Percentiles rank a stretch among this genome's conserved stretches.
Conservation (phyloP, 2,797 vertebrate genomes). For the Sparidentex hasta region DNA sequence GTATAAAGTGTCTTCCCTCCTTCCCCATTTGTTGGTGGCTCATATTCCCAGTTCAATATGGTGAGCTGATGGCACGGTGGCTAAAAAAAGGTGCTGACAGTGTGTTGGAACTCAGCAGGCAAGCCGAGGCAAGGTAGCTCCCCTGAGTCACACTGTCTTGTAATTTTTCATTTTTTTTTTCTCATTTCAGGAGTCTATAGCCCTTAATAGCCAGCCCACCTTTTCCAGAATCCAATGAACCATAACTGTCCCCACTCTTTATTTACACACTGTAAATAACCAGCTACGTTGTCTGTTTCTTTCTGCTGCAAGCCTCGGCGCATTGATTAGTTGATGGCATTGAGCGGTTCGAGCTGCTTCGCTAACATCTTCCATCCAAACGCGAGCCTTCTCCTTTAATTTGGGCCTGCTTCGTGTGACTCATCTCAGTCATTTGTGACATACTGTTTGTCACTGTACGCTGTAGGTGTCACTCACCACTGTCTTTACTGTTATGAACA, state of each 20-base stretch:
- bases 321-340: not conserved
- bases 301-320: not conserved
- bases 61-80: constrained; percentile 51
- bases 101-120: constrained; percentile 49
- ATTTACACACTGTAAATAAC: constrained; percentile 16
- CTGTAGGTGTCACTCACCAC: not conserved
- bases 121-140: constrained; percentile 27
- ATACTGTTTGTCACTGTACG: not conserved
- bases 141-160: constrained; percentile 18
- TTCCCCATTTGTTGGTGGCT: constrained; percentile 32
- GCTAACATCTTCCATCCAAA: not conserved
- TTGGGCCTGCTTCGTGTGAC: not conserved
- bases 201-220: constrained; percentile 14
- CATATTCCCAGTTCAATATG: constrained; percentile 68
- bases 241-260: constrained; percentile 5
- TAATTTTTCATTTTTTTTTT: constrained; percentile 13
- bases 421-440: not conserved
- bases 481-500: not conserved
- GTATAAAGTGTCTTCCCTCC: constrained; percentile 20
- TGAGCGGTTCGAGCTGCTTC: constrained; percentile 11
- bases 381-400: not conserved
- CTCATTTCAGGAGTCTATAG: constrained; percentile 2
- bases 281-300: constrained; percentile 1
- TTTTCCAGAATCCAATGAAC: constrained; percentile 17
- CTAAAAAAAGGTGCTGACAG: constrained; percentile 68